Evolutionary conservation across 2,113 vertebrate species (phyloP), one percentile per base, ranked within the genome.

Genomic region (Atlantisia rogersi): DNA sequence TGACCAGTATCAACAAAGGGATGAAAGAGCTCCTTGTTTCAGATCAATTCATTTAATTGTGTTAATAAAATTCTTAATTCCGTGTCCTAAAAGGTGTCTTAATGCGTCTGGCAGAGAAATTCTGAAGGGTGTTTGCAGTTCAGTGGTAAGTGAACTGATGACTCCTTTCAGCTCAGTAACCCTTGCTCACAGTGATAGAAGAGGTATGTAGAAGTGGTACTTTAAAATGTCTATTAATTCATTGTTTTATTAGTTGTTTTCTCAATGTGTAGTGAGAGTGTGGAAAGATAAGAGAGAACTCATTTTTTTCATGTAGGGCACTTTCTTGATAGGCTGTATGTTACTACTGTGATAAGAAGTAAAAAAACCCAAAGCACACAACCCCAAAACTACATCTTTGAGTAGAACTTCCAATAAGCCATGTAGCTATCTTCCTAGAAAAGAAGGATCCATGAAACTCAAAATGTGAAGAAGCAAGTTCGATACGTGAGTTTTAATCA

Each of bases 231-330:
- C 18, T 64, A 2, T 65, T 58, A 28, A 39, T 39, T 39, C 39
- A 39, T 39, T 39, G 39, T 39, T 39, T 39, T 39, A 39, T 39
- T 39, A 39, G 11, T 39, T 39, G 39, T 39, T 39, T 35, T 77
- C 70, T 32, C 81, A 42, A 37, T 2, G 8, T 0, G 0, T 67
- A 68, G 18, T 20, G 11, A 46, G 29, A 55, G 6, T 10, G 18
- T 48, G 26, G 40, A 83, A 60, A 48, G 28, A 11, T 79, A 25
- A 6, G 24, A 35, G 24, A 74, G 40, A 64, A 42, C 10, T 69
- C 42, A 50, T 25, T 76, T 48, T 24, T 74, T 92, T 82, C 8
- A 7, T 64, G 40, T 15, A 62, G 11, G 37, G 26, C 28, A 20
- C 32, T 71, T 56, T 9, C 48, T 64, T 74, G 7, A 10, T 60